A percentile compares a stretch with the other conserved stretches of the same genome.
These are phyloP conservation scores for Semicossyphus pulcher DNA, from an alignment of 2,113 vertebrate genomes.

Conservation along the genomic window DNA sequence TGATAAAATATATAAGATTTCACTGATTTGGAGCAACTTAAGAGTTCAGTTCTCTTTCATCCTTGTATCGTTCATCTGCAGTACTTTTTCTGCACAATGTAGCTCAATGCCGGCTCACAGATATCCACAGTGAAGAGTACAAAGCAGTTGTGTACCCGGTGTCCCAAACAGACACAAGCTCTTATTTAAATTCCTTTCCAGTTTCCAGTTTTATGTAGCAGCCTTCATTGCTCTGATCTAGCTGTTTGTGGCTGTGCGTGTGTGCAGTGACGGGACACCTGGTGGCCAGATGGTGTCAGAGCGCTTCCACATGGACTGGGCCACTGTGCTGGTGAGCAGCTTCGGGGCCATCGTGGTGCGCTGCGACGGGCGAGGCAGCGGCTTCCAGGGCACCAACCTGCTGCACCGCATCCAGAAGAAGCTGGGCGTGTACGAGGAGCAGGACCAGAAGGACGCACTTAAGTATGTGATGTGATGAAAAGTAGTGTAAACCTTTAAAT, in stretches of 20 bases:
- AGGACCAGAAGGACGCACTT: constrained; percentile 90
- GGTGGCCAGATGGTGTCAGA: constrained; percentile 93
- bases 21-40: not conserved
- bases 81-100: not conserved
- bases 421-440: constrained; percentile 89
- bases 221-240: not conserved
- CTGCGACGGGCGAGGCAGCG: constrained; percentile 92
- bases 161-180: not conserved
- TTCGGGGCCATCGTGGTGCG: constrained; percentile 88
- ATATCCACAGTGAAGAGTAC: not conserved
- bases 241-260: not conserved
- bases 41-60: not conserved
- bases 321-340: constrained; percentile 92
- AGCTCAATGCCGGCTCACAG: not conserved
- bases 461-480: constrained; percentile 73
- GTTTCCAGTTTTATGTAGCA: too few species aligned
- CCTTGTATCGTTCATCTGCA: too few species aligned
- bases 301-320: constrained; percentile 90
- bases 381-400: constrained; percentile 93
- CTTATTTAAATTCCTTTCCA: not conserved
- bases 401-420: constrained; percentile 89
- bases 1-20: not conserved
- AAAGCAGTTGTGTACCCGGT: not conserved
- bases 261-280: constrained; percentile 86
- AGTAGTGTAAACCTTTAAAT: too few species aligned